Percentiles rank a stretch among this genome's conserved stretches.
Evolutionary conservation across 2,797 vertebrate species (phyloP).

Genomic region (Merluccius polli): DNA sequence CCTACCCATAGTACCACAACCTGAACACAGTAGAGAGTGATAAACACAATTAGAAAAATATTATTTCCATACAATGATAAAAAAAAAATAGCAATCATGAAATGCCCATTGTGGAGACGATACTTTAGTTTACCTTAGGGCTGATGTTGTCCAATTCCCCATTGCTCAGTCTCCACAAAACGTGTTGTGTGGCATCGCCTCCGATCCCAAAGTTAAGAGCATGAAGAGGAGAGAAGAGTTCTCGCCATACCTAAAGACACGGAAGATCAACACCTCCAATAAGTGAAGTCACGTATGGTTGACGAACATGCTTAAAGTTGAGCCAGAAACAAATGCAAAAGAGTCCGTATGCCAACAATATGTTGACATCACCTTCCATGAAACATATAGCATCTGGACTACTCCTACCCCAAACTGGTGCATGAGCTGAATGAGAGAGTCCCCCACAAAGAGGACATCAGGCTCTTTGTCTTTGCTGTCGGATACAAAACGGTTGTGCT

Average conservation of each 20-base stretch:
- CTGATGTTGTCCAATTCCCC: conserved; percentile 88
- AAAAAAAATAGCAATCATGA: not conserved
- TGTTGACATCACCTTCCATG: not conserved
- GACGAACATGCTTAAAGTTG: not conserved
- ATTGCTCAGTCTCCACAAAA: conserved; percentile 86
- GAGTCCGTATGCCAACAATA: not conserved
- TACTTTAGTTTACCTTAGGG: conserved; percentile 78
- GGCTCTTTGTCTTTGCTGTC: conserved; percentile 93
- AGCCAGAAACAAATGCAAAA: not conserved
- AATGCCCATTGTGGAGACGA: not conserved
- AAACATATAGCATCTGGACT: not conserved
- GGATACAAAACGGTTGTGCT: conserved; percentile 88
- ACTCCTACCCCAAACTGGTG: conserved; percentile 85
- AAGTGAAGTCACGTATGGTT: not conserved
- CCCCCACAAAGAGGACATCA: conserved; percentile 88
- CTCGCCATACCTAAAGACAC: conserved; percentile 80
- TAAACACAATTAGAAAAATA: conserved; percentile 5
- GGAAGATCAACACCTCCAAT: not conserved
- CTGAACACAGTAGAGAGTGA: conserved; percentile 59
- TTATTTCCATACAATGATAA: not conserved
- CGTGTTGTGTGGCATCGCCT: conserved; percentile 86
- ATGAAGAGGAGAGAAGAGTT: conserved; percentile 90
- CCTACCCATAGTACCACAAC: conserved; percentile 91
- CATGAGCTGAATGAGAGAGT: conserved; percentile 84
- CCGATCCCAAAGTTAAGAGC: conserved; percentile 88